Conservation (phyloP, 2,113 vertebrate genomes). For the Percopsis transmontana region DNA sequence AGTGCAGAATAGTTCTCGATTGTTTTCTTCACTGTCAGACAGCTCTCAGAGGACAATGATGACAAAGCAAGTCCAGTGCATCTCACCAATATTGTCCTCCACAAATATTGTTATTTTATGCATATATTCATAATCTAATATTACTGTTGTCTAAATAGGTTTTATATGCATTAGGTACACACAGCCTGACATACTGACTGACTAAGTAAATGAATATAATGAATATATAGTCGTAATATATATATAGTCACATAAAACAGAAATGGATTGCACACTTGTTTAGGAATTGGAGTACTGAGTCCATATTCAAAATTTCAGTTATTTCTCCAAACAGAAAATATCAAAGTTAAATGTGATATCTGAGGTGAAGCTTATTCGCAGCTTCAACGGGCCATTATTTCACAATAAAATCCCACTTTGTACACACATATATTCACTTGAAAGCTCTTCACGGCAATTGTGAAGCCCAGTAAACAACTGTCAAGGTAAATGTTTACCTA, state of each 20-base stretch:
- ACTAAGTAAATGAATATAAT: slow-evolving; percentile 22
- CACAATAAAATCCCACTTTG: not conserved
- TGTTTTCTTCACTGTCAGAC: too few relatives aligned
- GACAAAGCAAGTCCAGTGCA: not conserved
- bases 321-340: not conserved
- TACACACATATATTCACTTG: not conserved
- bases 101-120: slow-evolving; percentile 50
- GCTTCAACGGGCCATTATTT: not conserved
- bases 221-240: slow-evolving; percentile 37
- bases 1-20: too few relatives aligned
- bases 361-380: not conserved
- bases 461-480: slow-evolving; percentile 19
- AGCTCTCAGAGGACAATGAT: not conserved
- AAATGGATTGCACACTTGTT: too few relatives aligned
- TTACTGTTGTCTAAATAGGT: slow-evolving; percentile 34
- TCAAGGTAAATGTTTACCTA: slow-evolving; percentile 53
- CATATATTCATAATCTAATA: slow-evolving; percentile 58
- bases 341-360: not conserved
- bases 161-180: slow-evolving; percentile 50
- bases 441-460: not conserved
- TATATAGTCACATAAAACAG: slow-evolving; percentile 17
- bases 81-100: slow-evolving; percentile 19
- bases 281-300: slow-evolving; percentile 5
- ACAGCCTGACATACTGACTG: slow-evolving; percentile 26
- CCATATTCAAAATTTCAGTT: not conserved